phyloP scores from a whole-genome alignment of 2,113 vertebrate genomes.

The Butorides virescens region DNA sequence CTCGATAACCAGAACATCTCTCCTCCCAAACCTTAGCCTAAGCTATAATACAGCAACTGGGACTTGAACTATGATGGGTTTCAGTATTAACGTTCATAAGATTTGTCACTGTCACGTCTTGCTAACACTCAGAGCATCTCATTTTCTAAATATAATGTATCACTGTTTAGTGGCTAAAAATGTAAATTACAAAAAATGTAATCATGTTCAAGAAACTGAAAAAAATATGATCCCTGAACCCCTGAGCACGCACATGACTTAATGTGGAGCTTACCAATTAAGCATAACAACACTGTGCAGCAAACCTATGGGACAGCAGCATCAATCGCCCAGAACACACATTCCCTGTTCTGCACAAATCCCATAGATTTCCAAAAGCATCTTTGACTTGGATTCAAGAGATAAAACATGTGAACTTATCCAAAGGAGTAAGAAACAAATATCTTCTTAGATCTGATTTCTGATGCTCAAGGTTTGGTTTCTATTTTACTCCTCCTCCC shows the following conservation, averaged over 20 bases:
- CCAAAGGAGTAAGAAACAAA: slow-evolving; percentile 27
- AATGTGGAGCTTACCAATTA: slow-evolving; percentile 22
- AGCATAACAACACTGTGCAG: neutral
- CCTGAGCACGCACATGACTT: neutral
- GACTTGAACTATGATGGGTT: slow-evolving; percentile 56
- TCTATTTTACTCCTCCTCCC: neutral
- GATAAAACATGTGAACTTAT: slow-evolving; percentile 18
- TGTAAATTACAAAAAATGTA: slow-evolving; percentile 60
- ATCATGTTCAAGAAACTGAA: slow-evolving; percentile 53
- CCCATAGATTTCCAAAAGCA: slow-evolving; percentile 32
- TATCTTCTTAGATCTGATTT: slow-evolving; percentile 35
- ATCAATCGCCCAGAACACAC: neutral
- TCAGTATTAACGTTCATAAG: slow-evolving; percentile 48
- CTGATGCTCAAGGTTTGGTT: neutral
- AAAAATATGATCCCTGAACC: slow-evolving; percentile 2
- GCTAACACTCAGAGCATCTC: slow-evolving; percentile 38
- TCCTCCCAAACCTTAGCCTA: neutral
- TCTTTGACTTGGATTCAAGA: slow-evolving; percentile 36
- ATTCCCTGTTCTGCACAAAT: slow-evolving; percentile 23
- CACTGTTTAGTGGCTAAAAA: slow-evolving; percentile 52
- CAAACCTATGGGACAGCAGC: slow-evolving; percentile 50
- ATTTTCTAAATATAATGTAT: slow-evolving; percentile 65
- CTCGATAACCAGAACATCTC: slow-evolving; percentile 29
- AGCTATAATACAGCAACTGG: slow-evolving; percentile 30
- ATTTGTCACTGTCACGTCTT: slow-evolving; percentile 62